Percentiles rank a stretch among this genome's conserved stretches.
Evolutionary conservation across 2,797 vertebrate genomes (phyloP).

Genomic region (Chromis chromis): DNA sequence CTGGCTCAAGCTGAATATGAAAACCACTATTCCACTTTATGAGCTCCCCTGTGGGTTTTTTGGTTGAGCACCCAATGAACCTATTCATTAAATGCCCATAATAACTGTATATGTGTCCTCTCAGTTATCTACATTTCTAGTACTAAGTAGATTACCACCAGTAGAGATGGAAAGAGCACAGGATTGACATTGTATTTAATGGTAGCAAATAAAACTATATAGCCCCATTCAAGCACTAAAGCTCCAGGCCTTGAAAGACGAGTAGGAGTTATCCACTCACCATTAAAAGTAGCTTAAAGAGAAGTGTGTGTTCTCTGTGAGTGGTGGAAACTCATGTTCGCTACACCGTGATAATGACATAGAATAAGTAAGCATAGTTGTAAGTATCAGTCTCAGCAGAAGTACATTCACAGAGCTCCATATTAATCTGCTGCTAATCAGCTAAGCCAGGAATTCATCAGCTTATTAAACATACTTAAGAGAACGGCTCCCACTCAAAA

Average conservation of each 20-base stretch:
- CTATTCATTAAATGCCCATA: background rate
- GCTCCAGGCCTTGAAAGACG: background rate
- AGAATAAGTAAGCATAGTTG: background rate
- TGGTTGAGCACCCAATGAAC: background rate
- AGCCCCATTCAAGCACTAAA: background rate
- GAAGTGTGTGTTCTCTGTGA: background rate
- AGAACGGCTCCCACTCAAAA: constrained; percentile 22
- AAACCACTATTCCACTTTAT: background rate
- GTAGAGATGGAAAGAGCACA: background rate
- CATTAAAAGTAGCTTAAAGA: constrained; percentile 1
- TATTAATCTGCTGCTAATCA: constrained; percentile 55
- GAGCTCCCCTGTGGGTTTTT: constrained; percentile 1
- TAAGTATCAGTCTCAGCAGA: background rate
- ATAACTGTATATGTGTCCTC: too few relatives aligned
- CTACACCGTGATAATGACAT: background rate
- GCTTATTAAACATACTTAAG: constrained; percentile 42
- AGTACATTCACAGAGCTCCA: background rate
- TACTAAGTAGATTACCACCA: too few relatives aligned
- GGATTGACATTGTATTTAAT: background rate
- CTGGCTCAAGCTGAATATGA: background rate
- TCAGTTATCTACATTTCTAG: too few relatives aligned
- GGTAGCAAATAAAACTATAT: background rate
- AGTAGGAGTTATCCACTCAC: background rate
- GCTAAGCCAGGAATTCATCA: constrained; percentile 42
- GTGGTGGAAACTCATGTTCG: background rate